These are phyloP conservation scores for Ptilonorhynchus violaceus DNA, from an alignment of 2,113 vertebrate genomes.

Conservation along the genomic window DNA sequence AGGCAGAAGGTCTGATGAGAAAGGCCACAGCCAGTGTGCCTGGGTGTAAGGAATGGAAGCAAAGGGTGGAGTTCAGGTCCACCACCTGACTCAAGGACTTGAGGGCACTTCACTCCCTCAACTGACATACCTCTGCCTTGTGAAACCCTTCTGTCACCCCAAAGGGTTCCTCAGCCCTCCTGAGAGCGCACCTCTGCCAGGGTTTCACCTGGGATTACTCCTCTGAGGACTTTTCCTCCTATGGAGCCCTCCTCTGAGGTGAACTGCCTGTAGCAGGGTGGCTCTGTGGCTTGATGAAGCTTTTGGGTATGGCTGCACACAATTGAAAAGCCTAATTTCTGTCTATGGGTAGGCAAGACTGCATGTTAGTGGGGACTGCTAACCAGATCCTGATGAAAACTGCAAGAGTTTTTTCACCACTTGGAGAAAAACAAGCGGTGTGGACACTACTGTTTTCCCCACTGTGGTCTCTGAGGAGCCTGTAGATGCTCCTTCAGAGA, in stretches of 20 bases:
- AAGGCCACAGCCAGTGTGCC: background rate
- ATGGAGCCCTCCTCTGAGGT: background rate
- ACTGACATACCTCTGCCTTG: fast-evolving
- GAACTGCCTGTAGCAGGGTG: fast-evolving
- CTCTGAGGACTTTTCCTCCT: background rate
- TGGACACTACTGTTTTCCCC: background rate
- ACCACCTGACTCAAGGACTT: background rate
- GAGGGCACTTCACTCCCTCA: background rate
- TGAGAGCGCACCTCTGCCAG: background rate
- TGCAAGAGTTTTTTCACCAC: background rate
- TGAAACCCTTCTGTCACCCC: background rate
- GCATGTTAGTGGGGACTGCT: background rate
- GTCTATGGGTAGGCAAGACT: background rate
- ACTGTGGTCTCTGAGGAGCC: background rate
- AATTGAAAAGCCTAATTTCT: fast-evolving
- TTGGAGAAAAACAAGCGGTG: background rate
- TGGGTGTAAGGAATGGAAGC: background rate
- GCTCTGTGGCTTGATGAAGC: background rate
- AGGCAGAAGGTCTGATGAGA: background rate
- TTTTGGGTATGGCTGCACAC: background rate
- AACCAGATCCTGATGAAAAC: background rate
- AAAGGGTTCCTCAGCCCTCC: background rate
- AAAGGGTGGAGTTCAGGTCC: background rate
- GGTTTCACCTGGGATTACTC: background rate
- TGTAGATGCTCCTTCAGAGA: background rate